Conservation (phyloP, 2,113 vertebrate species). For the Scomber japonicus region DNA sequence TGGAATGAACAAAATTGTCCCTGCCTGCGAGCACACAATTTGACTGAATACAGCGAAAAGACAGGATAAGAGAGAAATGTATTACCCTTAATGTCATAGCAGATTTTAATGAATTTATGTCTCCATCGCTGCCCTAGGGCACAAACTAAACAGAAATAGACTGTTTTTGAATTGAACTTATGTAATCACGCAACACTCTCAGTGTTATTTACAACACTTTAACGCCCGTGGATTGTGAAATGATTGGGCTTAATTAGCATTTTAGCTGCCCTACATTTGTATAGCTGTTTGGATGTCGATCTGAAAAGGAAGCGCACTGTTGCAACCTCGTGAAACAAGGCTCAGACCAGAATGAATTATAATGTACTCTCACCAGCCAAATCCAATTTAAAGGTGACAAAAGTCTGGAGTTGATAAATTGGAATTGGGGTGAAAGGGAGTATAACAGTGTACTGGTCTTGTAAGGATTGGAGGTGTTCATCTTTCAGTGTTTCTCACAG, state of each 20-base stretch:
- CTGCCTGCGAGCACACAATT: conserved; percentile 32
- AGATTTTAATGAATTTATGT: conserved; percentile 63
- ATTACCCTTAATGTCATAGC: conserved; percentile 30
- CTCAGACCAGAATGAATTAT: conserved; percentile 62
- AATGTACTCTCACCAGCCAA: conserved; percentile 65
- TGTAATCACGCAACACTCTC: conserved; percentile 68
- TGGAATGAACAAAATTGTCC: conserved; percentile 26
- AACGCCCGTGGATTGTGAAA: conserved; percentile 72
- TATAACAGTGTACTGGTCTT: conserved; percentile 66
- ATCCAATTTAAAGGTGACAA: conserved; percentile 79
- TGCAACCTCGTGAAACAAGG: conserved; percentile 73
- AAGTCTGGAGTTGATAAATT: conserved; percentile 75
- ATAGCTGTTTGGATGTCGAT: conserved; percentile 64
- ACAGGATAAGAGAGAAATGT: conserved; percentile 31
- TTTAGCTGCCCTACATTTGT: conserved; percentile 73
- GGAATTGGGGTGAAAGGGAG: conserved; percentile 69
- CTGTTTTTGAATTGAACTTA: conserved; percentile 56
- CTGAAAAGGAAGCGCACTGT: conserved; percentile 63
- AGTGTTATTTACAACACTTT: conserved; percentile 70
- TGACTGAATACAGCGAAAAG: conserved; percentile 28
- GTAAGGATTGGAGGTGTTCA: conserved; percentile 61
- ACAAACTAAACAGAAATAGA: conserved; percentile 50
- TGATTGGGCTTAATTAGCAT: conserved; percentile 79
- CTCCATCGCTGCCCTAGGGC: conserved; percentile 58
- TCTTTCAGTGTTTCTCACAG: conserved; percentile 70